phyloP scores from a whole-genome alignment of 2,888 invertebrate genomes.

The Digitonthophagus gazella region DNA sequence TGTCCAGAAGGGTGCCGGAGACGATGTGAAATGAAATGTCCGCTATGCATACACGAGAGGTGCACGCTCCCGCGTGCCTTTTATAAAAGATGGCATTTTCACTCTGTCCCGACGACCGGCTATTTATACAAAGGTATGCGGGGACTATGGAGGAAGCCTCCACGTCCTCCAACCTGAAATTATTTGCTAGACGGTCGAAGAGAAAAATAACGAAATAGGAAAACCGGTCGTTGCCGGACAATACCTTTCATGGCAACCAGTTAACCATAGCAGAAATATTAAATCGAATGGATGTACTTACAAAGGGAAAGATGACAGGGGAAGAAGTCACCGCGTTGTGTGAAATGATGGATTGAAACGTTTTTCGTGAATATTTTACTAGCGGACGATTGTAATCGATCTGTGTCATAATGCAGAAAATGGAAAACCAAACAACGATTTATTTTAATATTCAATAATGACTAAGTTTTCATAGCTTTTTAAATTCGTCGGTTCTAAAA shows the following conservation, averaged over 20 bases:
- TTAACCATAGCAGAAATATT: neutral
- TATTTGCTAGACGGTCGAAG: conserved; percentile 9
- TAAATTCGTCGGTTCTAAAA: too few species aligned
- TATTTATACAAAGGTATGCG: conserved; percentile 24
- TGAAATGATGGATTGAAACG: neutral
- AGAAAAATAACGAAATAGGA: conserved; percentile 25
- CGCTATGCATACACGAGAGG: conserved; percentile 38
- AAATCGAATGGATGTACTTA: too few species aligned
- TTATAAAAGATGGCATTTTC: conserved; percentile 27
- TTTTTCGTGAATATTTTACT: neutral
- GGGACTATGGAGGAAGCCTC: conserved; percentile 19
- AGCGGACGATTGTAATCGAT: neutral
- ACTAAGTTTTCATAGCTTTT: too few species aligned
- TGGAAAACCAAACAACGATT: neutral
- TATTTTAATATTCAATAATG: neutral
- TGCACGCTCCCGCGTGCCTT: conserved; percentile 35
- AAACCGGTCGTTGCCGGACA: too few species aligned
- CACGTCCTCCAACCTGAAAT: conserved; percentile 7
- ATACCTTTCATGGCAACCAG: neutral
- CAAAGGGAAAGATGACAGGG: neutral
- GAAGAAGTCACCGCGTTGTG: neutral
- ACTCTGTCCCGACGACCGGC: conserved; percentile 17
- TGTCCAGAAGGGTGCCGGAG: conserved; percentile 35
- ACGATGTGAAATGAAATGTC: conserved; percentile 38
- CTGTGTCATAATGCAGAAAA: neutral